Evolutionary conservation across 2,888 invertebrate genomes (phyloP), one percentile per base, ranked within the genome.

Genomic region (Drosophila pegasa): DNA sequence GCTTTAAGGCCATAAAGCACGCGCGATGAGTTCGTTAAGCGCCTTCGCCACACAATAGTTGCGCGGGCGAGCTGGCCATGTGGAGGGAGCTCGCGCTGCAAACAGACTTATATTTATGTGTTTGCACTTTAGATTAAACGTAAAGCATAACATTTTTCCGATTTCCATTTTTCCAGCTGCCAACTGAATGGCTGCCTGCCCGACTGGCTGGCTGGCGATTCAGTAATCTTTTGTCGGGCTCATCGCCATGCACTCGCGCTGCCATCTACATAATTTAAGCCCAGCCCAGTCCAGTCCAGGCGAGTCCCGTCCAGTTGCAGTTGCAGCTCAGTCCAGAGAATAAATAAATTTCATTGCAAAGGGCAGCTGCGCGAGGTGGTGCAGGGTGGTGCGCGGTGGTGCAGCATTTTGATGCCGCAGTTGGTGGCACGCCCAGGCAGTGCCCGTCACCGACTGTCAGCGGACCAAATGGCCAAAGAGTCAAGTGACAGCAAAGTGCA

Each of bases 401-500:
- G 35, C 25, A 20, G 27, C 20, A 50, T 54, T 62, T 29, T 25
- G 69, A 73, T 72, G 57, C 67, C 52, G 59, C 35, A 35, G 47
- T 43, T 41, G 47, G 2, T 63, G 45, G 4, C 43, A 20, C 12
- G 10, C 37, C 37, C 52, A 9, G 20, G 12, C 37, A 22, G 31
- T 27, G 16, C 45, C 38, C 40, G 56, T 65, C 66, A 58, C 40
- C 48, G 58, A 54, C 62, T 76, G 72, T 76, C 73, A 72, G 63
- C 73, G 57, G 47, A 14, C 43, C 61, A 27, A 52, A 74, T 43
- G 63, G 47, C 59, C 82, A 79, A 72, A 71, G 71, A 71, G 79
- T 76, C 76, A 79, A 81, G 80, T 86, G 86, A 75, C 81, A 86
- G 66, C 67, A 75, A 86, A 81, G 83, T 81, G 83, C 83, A 81